Base-by-base conservation (phyloP, 2,797 vertebrate species). In the Lophotriccus pileatus region DNA sequence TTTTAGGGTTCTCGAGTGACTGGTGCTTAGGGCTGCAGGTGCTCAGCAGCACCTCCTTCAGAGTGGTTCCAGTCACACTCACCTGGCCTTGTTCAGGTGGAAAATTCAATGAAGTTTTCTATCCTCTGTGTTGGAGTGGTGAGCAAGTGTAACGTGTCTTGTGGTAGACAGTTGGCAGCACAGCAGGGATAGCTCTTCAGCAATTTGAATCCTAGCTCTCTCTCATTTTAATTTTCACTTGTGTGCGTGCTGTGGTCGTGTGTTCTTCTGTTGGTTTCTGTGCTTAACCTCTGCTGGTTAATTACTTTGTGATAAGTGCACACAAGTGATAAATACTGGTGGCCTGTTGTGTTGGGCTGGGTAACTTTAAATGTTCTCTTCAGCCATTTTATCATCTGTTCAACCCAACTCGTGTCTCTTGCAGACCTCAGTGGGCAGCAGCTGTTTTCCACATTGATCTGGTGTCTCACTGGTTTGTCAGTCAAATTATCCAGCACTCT, bases 111-210 rank as follows among this genome's bases (percentile, higher is more conserved):
- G 52, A 43, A 10, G 28, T 59, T 79, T 30, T 41, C 59, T 56
- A 16, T 73, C 25, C 32, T 60, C 24, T 58, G 16, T 37, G 59
- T 68, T 52, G 37, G n/a, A 72, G 39, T 16, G 22, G 24, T 66
- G 43, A 88, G 39, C 64, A 43, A 58, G 39, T 41, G 6, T 28
- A 24, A 9, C 28, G 43, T 56, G 39, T 78, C 53, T 67, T 30
- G 47, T 47, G 78, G 28, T 17, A 28, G 62, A 56, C 28, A 70
- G 70, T 50, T 91, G 82, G 92, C 56, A 46, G 7, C 81, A 28
- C 74, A 82, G 94, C 75, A 78, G 92, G 88, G 58, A 12, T 36
- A 47, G 66, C 27, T 81, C 62, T 47, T 80, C 49, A 84, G 60
- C 90, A 75, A 14, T 83, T 77, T 49, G 66, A 77, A 63, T 77